phyloP scores from a whole-genome alignment of 2,888 invertebrate genomes.

The Netelia melanura region DNA sequence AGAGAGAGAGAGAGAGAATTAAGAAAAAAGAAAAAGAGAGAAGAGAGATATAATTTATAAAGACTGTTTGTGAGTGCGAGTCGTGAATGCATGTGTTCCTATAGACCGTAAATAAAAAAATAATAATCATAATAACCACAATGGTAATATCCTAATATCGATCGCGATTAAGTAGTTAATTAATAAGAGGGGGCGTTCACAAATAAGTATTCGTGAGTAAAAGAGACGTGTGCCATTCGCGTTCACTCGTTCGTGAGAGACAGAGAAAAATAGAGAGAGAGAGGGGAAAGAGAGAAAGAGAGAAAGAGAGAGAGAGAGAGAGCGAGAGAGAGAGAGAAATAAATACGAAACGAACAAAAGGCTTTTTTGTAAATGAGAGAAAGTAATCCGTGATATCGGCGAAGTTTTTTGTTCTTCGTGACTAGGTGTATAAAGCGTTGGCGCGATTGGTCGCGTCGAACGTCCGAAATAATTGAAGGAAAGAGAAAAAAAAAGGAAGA shows the following conservation, averaged over 20 bases:
- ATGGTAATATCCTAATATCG: conserved; percentile 76
- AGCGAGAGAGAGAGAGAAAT: conserved; percentile 53
- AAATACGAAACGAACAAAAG: conserved; percentile 26
- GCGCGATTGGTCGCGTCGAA: conserved; percentile 52
- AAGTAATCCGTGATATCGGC: conserved; percentile 63
- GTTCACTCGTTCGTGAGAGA: conserved; percentile 16
- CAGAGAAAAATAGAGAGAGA: conserved; percentile 48
- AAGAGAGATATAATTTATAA: conserved; percentile 82
- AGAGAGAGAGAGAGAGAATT: conserved; percentile 39
- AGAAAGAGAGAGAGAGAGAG: conserved; percentile 50
- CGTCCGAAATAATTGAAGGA: conserved; percentile 45
- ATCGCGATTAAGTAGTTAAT: conserved; percentile 77
- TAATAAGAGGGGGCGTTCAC: conserved; percentile 73
- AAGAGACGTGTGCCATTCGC: conserved; percentile 59
- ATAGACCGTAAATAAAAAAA: conserved; percentile 71
- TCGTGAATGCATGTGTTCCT: conserved; percentile 80
- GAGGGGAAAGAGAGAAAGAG: conserved; percentile 35
- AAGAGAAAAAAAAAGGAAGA: conserved; percentile 14
- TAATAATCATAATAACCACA: conserved; percentile 25
- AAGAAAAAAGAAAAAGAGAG: conserved; percentile 31
- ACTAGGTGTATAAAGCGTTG: conserved; percentile 22
- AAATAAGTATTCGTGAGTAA: conserved; percentile 64
- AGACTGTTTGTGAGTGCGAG: conserved; percentile 83
- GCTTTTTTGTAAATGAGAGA: conserved; percentile 60
- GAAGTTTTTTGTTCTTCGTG: conserved; percentile 32